Conservation (phyloP, 1,140 invertebrate genomes). For the Andricus grossulariae region DNA sequence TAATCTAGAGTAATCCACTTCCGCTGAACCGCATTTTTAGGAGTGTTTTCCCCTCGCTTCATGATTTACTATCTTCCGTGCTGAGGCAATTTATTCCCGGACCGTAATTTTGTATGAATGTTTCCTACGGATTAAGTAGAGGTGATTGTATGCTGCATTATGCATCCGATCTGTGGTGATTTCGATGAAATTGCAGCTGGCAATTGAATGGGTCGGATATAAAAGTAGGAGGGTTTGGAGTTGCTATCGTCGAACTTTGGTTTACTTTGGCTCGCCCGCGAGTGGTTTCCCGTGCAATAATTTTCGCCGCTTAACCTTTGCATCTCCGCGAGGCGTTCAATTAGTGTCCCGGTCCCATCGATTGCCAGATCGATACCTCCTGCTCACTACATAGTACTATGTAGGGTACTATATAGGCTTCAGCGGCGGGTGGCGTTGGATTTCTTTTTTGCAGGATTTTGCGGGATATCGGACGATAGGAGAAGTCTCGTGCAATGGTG, state of each 20-base stretch:
- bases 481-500: constrained; percentile 15
- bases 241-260: background rate
- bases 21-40: too few species aligned
- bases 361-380: constrained; percentile 27
- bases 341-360: constrained; percentile 29
- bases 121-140: background rate
- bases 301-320: constrained; percentile 25
- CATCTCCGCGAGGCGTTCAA: constrained; percentile 27
- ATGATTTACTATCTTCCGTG: too few species aligned
- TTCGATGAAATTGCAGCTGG: constrained; percentile 10
- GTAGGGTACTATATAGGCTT: background rate
- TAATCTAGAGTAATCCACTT: too few species aligned
- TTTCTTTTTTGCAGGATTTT: constrained; percentile 1
- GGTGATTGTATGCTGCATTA: background rate
- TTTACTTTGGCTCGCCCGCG: constrained; percentile 15
- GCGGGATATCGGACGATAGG: constrained; percentile 16
- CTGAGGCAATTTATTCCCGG: too few species aligned
- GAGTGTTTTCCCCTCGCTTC: too few species aligned
- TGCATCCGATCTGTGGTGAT: constrained; percentile 4
- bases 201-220: constrained; percentile 3
- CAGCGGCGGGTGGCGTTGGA: constrained; percentile 3
- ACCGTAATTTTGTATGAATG: background rate
- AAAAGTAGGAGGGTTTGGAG: constrained; percentile 3
- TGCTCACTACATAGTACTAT: background rate
- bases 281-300: constrained; percentile 25